Conservation (phyloP, 2,113 vertebrate species). For the Castor canadensis region DNA sequence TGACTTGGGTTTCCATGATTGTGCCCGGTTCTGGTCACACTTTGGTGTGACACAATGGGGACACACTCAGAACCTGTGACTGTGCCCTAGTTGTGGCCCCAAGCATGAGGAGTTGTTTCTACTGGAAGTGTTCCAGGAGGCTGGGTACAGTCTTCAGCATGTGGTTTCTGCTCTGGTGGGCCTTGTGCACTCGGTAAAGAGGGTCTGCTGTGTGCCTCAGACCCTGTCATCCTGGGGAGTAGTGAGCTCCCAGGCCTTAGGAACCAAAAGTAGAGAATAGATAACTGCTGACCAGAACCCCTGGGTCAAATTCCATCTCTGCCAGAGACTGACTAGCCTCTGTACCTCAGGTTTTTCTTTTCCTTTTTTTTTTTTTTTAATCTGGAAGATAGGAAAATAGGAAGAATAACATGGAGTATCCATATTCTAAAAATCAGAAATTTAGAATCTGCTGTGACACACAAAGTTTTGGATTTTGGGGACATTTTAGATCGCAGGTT, state of each 20-base stretch:
- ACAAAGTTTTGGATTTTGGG: neutral
- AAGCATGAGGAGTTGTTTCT: no score
- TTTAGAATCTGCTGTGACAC: neutral
- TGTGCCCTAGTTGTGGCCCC: neutral
- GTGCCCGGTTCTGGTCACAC: neutral
- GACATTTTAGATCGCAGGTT: neutral
- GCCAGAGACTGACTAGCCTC: neutral
- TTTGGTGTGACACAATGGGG: neutral
- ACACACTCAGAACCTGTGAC: neutral
- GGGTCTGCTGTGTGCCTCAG: neutral
- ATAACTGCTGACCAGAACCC: neutral
- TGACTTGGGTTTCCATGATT: neutral
- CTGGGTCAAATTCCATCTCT: neutral
- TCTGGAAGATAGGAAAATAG: neutral
- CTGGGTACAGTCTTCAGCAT: neutral
- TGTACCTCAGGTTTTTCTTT: neutral
- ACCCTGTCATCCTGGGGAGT: neutral
- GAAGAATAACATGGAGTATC: no score
- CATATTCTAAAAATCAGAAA: neutral
- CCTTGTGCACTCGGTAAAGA: neutral
- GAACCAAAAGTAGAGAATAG: neutral
- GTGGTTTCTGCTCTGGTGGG: neutral
- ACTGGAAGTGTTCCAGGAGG: neutral
- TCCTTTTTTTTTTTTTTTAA: neutral
- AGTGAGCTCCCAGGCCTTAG: neutral